These are phyloP conservation scores for Turritopsis rubra DNA, from an alignment of 30 jellyfish, hydroid and myxozoan genomes.

Conservation along the genomic window DNA sequence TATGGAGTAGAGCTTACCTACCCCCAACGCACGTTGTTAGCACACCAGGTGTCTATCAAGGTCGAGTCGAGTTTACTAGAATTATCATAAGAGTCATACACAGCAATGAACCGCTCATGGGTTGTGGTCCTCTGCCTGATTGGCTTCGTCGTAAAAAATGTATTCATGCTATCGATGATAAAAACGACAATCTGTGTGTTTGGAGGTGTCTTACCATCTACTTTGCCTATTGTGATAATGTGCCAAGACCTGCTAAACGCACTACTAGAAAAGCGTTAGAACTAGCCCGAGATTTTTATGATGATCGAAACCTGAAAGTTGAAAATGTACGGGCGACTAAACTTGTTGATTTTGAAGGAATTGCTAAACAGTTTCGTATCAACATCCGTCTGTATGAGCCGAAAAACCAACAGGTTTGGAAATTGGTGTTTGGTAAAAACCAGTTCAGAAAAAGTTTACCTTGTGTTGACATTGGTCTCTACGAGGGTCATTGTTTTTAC, in stretches of 20 bases:
- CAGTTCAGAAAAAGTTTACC: slow-evolving; percentile 3
- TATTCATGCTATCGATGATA: slow-evolving; percentile 30
- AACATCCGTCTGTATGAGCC: slow-evolving; percentile 29
- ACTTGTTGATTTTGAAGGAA: slow-evolving; percentile 39
- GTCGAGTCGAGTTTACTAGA: slow-evolving; percentile 22
- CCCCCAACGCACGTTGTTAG: slow-evolving; percentile 13
- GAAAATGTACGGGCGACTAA: slow-evolving; percentile 31
- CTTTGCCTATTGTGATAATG: slow-evolving; percentile 7
- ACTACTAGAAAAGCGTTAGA: slow-evolving; percentile 21
- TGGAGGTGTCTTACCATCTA: slow-evolving; percentile 50
- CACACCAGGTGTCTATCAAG: slow-evolving; percentile 18
- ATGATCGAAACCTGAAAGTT: slow-evolving; percentile 14
- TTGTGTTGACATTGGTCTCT: not conserved
- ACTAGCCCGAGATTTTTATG: slow-evolving; percentile 33
- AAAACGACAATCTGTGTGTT: slow-evolving; percentile 38
- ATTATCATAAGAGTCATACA: slow-evolving; percentile 12
- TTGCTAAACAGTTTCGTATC: slow-evolving; percentile 16
- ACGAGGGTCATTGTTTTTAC: slow-evolving; percentile 5
- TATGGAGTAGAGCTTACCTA: not conserved
- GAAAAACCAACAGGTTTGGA: not conserved
- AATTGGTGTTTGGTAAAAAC: not conserved
- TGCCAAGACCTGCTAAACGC: slow-evolving; percentile 23
- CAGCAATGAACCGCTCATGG: slow-evolving; percentile 33
- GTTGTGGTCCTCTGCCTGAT: slow-evolving; percentile 30
- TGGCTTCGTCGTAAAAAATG: slow-evolving; percentile 23